Base-by-base conservation (phyloP, 2,113 vertebrate species). In the Equus quagga region DNA sequence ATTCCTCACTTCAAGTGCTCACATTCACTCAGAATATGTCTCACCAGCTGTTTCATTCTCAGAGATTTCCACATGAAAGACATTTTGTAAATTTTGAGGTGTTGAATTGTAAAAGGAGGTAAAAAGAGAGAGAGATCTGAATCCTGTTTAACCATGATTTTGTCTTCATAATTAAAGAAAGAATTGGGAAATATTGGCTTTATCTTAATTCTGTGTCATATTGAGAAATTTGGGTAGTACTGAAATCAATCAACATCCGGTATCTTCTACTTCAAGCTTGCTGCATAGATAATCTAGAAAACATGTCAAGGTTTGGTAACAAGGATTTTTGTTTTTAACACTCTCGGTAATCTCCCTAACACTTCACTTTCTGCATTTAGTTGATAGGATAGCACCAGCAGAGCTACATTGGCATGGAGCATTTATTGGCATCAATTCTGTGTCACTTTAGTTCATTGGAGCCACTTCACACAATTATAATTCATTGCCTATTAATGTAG, bases 1-100 rank as follows among this genome's bases (percentile, higher is more conserved):
- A 15, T 24, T 2, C 36, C 10, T 58, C 19, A 51, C 6, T 58
- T 14, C 12, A 5, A 89, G 10, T 2, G 6, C 13, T 83, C 11
- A 31, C 0, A 19, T 0, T 44, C 13, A 67, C 2, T 69, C 21
- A 17, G 2, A 0, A 2, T 51, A 33, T 76, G 64, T 33, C 24
- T 70, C 12, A 54, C 9, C 11, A 0, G 14, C 13, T 21, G 0
- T 49, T n/a, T 54, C 21, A 1, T 70, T 26, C 7, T 60, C 2
- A 19, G 5, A 18, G 17, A 49, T 56, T 88, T 88, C 17, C 33
- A 44, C 0, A 1, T 44, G 33, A 91, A 90, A 80, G 7, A 0
- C 2, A 23, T 26, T 73, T 23, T 65, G 4, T 73, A 49, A 41
- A 17, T 44, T 41, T n/a, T 62, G 2, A 72, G 14, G 14, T 79